Conservation (phyloP, 2,888 invertebrate species). For the Hecatera dysodea region DNA sequence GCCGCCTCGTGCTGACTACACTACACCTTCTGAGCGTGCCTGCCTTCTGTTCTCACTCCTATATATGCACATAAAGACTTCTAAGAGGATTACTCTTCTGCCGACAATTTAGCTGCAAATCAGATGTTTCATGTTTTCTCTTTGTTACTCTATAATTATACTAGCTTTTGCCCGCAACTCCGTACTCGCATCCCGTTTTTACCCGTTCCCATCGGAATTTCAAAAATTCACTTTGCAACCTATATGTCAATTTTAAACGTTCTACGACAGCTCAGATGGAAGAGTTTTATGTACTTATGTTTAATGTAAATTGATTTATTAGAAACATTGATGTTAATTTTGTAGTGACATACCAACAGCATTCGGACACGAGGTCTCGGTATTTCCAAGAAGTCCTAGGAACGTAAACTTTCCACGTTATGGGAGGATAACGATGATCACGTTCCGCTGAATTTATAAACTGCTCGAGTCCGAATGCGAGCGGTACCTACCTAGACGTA, state of each 20-base stretch:
- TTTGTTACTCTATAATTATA: slow-evolving; percentile 6
- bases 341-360: not conserved
- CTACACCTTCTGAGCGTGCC: slow-evolving; percentile 14
- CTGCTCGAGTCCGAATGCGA: not conserved
- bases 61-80: slow-evolving; percentile 47
- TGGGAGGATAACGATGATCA: too few species aligned
- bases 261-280: too few species aligned
- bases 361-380: not conserved
- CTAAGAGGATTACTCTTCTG: slow-evolving; percentile 49
- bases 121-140: slow-evolving; percentile 30
- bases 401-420: not conserved
- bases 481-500: too few species aligned
- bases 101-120: slow-evolving; percentile 60
- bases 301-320: too few species aligned
- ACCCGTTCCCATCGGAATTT: too few species aligned
- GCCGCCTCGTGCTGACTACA: not conserved
- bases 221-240: too few species aligned
- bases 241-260: too few species aligned
- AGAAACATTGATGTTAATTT: slow-evolving; percentile 13
- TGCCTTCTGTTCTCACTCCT: slow-evolving; percentile 17
- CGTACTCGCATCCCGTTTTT: too few species aligned
- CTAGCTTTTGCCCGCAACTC: too few species aligned
- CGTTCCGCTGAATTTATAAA: too few species aligned
- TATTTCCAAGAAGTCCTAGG: not conserved
- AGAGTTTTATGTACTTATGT: too few species aligned